phyloP scores from a whole-genome alignment of 2,797 vertebrate species.

The Gymnopithys bicolor region DNA sequence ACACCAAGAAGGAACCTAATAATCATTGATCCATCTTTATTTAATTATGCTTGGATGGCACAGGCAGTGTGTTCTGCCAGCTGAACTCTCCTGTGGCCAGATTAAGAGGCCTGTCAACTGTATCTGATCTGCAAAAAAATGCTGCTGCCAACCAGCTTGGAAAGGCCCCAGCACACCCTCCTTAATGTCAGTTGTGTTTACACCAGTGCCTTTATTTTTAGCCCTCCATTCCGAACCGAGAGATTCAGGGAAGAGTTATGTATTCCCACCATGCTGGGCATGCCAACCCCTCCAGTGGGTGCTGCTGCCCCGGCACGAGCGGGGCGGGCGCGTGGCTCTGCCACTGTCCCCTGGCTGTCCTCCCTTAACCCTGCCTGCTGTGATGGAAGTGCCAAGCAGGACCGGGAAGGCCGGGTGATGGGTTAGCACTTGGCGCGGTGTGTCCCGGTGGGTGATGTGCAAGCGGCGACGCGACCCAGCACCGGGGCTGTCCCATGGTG shows the following conservation, averaged over 20 bases:
- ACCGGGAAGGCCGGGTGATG: fast-evolving
- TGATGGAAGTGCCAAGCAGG: fast-evolving
- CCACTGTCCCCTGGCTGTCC: not conserved
- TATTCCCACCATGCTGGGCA: not conserved
- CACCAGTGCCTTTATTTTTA: constrained; percentile 26
- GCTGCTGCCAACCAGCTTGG: constrained; percentile 7
- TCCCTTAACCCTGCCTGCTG: fast-evolving
- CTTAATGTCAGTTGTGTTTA: constrained; percentile 27
- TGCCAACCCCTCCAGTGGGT: fast-evolving
- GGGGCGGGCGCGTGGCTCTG: not conserved
- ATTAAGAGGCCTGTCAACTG: constrained; percentile 26
- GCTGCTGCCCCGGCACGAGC: not conserved
- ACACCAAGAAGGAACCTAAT: not conserved
- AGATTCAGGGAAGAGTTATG: not conserved
- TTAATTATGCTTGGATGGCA: constrained; percentile 17
- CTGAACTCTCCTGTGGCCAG: not conserved
- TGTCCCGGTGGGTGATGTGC: not conserved
- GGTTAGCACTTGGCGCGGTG: no score
- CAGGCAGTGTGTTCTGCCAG: not conserved
- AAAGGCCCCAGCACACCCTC: constrained; percentile 12
- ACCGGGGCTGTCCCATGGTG: not conserved
- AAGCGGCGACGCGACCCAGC: not conserved
- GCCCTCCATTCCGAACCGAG: not conserved
- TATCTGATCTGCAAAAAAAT: not conserved
- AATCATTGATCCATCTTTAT: constrained; percentile 47